These are phyloP conservation scores for Eremobia ochroleuca DNA, from an alignment of 2,888 invertebrate species.

Conservation along the genomic window DNA sequence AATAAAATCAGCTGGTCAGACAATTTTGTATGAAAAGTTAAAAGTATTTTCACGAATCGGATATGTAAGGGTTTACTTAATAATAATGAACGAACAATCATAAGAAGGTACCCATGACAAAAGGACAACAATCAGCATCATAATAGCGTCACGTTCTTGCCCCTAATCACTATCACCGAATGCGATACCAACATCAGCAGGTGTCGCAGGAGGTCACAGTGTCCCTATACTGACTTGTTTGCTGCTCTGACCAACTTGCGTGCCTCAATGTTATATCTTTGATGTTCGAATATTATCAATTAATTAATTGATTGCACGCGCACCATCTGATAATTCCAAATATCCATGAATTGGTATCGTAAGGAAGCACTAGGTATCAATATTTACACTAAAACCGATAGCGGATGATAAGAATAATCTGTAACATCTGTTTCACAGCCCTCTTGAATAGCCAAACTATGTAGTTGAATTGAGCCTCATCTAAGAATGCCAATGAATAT, in stretches of 20 bases:
- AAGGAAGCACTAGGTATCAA: constrained; percentile 26
- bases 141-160: background rate
- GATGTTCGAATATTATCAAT: constrained; percentile 5
- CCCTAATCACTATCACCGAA: background rate
- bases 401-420: constrained; percentile 1
- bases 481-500: background rate
- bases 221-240: background rate
- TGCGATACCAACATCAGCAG: background rate
- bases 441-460: constrained; percentile 7
- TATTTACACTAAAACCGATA: constrained; percentile 6
- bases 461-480: background rate
- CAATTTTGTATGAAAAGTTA: background rate
- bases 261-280: constrained; percentile 6
- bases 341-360: background rate
- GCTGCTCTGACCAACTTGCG: background rate
- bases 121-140: background rate
- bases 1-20: background rate
- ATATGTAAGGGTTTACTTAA: background rate
- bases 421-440: too few species aligned
- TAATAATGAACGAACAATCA: background rate
- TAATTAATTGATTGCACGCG: constrained; percentile 3
- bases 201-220: background rate
- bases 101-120: background rate
- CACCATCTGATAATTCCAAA: constrained; percentile 14
- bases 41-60: background rate